Conservation (phyloP, 2,888 invertebrate genomes). For the Stramonita haemastoma region DNA sequence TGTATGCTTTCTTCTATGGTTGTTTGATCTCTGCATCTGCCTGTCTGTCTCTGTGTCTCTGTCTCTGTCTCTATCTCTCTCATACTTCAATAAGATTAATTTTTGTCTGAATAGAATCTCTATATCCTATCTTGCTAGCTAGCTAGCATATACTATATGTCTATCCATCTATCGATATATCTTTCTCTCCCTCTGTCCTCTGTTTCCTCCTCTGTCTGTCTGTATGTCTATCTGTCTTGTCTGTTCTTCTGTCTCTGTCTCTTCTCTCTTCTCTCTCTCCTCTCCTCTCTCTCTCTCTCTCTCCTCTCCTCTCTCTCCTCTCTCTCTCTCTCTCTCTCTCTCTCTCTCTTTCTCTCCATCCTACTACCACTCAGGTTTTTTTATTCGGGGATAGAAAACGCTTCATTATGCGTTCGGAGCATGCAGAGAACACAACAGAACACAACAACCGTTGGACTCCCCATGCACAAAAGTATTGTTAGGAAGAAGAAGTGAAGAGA, state of each 20-base stretch:
- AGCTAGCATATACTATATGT: too few species aligned
- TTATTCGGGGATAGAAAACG: neutral
- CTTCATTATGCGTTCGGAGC: neutral
- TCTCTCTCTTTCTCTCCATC: neutral
- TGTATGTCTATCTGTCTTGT: too few species aligned
- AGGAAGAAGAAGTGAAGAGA: neutral
- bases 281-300: conserved; percentile 19
- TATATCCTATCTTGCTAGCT: neutral
- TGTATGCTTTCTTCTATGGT: neutral
- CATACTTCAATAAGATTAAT: neutral
- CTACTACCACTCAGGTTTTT: neutral
- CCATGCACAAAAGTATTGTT: conserved; percentile 12
- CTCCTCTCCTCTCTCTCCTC: conserved; percentile 14
- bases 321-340: conserved; percentile 18
- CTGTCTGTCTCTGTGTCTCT: neutral
- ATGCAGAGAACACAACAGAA: too few species aligned
- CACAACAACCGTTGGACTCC: neutral
- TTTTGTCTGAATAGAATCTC: neutral
- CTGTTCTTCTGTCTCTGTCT: neutral
- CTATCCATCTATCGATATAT: too few species aligned
- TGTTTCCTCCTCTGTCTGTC: too few species aligned
- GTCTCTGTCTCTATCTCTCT: neutral
- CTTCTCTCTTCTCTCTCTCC: neutral
- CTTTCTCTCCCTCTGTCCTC: too few species aligned
- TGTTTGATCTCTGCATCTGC: neutral